A percentile compares a stretch with the other conserved stretches of the same genome.
These are phyloP conservation scores for Drosophila lacertosa DNA, from an alignment of 1,140 invertebrate species.

Conservation along the genomic window DNA sequence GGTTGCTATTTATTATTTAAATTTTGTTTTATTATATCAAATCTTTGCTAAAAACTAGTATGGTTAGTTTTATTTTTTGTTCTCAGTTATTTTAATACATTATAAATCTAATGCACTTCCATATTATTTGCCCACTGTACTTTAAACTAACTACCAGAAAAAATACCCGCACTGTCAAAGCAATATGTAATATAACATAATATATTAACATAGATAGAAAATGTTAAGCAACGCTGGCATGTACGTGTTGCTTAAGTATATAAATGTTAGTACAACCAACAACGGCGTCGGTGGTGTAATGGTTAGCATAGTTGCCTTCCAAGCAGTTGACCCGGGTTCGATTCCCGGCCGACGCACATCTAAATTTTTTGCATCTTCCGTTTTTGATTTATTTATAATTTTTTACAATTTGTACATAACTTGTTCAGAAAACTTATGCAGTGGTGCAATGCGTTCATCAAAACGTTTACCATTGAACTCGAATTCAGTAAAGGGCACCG, in stretches of 20 bases:
- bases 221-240: neutral
- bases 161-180: neutral
- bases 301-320: conserved; percentile 92
- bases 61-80: too few species aligned
- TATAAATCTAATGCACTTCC: too few species aligned
- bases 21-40: too few species aligned
- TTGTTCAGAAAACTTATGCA: conserved; percentile 63
- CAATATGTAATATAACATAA: conserved; percentile 3
- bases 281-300: conserved; percentile 89
- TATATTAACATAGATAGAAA: conserved; percentile 12
- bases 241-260: neutral
- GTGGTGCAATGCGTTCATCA: conserved; percentile 84
- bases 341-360: conserved; percentile 94
- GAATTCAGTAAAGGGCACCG: conserved; percentile 85
- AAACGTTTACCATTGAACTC: conserved; percentile 86
- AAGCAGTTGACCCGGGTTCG: conserved; percentile 98
- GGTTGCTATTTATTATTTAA: too few species aligned
- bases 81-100: too few species aligned
- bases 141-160: too few species aligned
- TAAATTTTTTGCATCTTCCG: conserved; percentile 39
- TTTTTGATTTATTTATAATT: conserved; percentile 29
- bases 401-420: conserved; percentile 51
- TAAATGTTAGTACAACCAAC: rapidly evolving
- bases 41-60: too few species aligned
- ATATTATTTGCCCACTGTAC: too few species aligned